A percentile compares a stretch with the other conserved stretches of the same genome.
Evolutionary conservation across 2,797 vertebrate genomes (phyloP).

Genomic region (Bradypodion pumilum): DNA sequence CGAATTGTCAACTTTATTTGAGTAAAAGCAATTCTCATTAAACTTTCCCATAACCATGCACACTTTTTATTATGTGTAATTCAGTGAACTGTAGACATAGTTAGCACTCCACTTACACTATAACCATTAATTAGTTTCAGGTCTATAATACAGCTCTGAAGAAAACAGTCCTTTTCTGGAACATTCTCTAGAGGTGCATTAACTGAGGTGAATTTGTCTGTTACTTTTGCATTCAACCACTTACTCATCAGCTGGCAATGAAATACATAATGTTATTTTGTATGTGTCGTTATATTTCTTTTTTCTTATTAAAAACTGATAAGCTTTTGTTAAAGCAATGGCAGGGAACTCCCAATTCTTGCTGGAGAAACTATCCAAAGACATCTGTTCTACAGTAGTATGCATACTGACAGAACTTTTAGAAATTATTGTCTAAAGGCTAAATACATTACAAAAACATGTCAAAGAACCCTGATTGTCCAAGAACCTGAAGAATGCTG

Average conservation of each 20-base stretch:
- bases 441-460: too few species aligned
- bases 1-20: too few species aligned
- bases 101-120: not conserved
- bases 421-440: too few species aligned
- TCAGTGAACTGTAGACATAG: too few species aligned
- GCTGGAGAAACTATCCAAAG: not conserved
- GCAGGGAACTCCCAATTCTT: slow-evolving; percentile 1
- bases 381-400: not conserved
- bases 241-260: not conserved
- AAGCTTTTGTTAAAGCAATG: not conserved
- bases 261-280: not conserved
- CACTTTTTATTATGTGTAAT: too few species aligned
- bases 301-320: not conserved
- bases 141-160: not conserved
- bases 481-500: too few species aligned
- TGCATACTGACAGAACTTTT: too few species aligned
- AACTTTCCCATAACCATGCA: too few species aligned
- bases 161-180: not conserved
- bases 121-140: not conserved
- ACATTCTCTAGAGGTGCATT: not conserved
- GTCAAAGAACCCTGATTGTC: too few species aligned
- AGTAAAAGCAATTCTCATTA: too few species aligned
- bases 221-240: not conserved
- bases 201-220: not conserved
- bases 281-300: not conserved